These are phyloP conservation scores for Brachionus angularis DNA, from an alignment of 1,140 invertebrate genomes.

Conservation along the genomic window DNA sequence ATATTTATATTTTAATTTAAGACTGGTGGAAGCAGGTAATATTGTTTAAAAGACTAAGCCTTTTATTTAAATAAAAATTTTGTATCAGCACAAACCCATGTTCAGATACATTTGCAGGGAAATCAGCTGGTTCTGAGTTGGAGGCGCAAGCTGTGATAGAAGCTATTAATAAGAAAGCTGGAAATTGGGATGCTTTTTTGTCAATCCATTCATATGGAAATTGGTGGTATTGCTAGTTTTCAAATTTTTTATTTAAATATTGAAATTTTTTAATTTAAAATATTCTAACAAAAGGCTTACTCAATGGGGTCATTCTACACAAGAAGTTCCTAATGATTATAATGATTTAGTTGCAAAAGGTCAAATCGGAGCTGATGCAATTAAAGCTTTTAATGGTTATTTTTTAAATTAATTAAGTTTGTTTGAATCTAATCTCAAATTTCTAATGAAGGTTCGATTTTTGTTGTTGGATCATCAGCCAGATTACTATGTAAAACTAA, in stretches of 20 bases:
- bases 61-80: not conserved
- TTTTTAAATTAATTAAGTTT: not conserved
- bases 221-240: constrained; percentile 8
- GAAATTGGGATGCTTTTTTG: constrained; percentile 35
- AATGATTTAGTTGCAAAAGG: not conserved
- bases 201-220: constrained; percentile 36
- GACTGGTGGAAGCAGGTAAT: constrained; percentile 25
- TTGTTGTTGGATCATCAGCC: not conserved
- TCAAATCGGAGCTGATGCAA: constrained; percentile 33
- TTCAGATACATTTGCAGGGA: constrained; percentile 29
- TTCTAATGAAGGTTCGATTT: constrained; percentile 6
- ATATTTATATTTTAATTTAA: not conserved
- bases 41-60: too few relatives aligned
- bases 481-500: not conserved
- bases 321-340: constrained; percentile 11
- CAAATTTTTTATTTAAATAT: not conserved
- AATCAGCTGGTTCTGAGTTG: constrained; percentile 38
- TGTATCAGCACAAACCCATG: constrained; percentile 17
- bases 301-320: constrained; percentile 21
- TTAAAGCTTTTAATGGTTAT: constrained; percentile 8
- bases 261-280: not conserved
- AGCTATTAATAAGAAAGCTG: constrained; percentile 6
- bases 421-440: not conserved
- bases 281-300: constrained; percentile 18
- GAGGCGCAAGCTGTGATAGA: constrained; percentile 32